phyloP scores from a whole-genome alignment of 2,888 invertebrate genomes.

The Tipula confusa region DNA sequence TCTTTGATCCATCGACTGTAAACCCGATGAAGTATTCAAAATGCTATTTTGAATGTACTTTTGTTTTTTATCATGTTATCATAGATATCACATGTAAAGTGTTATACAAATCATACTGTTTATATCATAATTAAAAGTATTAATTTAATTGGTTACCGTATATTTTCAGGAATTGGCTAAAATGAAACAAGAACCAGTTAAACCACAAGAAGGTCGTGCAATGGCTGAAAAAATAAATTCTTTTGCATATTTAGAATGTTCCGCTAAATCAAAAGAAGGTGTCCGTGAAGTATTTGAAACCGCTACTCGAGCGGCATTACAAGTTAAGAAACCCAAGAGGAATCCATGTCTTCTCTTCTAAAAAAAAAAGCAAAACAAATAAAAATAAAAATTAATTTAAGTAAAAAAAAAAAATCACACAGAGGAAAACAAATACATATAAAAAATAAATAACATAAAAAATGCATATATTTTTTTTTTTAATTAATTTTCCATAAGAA shows the following conservation, averaged over 20 bases:
- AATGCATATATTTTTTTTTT: background rate
- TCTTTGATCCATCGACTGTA: too few relatives aligned
- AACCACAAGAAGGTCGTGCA: conserved; percentile 92
- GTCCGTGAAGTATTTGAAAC: conserved; percentile 99
- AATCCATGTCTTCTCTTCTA: conserved; percentile 82
- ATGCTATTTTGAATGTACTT: too few relatives aligned
- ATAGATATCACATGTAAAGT: too few relatives aligned
- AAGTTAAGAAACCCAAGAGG: conserved; percentile 94
- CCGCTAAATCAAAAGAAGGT: conserved; percentile 99
- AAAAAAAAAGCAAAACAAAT: conserved; percentile 40
- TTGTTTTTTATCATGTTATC: too few relatives aligned
- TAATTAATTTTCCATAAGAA: conserved; percentile 4
- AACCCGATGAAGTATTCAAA: too few relatives aligned
- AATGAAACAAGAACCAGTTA: conserved; percentile 98
- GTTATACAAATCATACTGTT: too few relatives aligned
- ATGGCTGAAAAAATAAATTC: conserved; percentile 99
- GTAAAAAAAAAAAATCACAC: background rate
- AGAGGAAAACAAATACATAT: background rate
- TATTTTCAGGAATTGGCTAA: conserved; percentile 76
- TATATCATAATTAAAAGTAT: too few relatives aligned
- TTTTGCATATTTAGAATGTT: conserved; percentile 97
- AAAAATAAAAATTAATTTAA: too few relatives aligned
- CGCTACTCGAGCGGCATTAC: conserved; percentile 95
- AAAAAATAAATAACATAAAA: background rate
- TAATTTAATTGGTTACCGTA: too few relatives aligned